Percentiles rank a stretch among this genome's conserved stretches.
Evolutionary conservation across 1,140 invertebrate genomes (phyloP).

Genomic region (Lepidotrigona ventralis): DNA sequence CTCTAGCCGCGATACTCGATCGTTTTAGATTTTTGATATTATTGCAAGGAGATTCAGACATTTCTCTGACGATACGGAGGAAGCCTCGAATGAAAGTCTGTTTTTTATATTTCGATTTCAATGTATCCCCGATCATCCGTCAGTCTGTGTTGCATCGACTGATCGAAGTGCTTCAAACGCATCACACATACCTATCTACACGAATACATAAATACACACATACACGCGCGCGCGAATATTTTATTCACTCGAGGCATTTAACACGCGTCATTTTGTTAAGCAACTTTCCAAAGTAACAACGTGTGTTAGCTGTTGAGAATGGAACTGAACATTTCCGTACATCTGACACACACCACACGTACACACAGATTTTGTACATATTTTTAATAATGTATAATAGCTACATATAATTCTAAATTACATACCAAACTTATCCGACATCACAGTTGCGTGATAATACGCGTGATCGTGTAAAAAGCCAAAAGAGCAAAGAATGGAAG

Average conservation of each 20-base stretch:
- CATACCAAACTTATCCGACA: neutral
- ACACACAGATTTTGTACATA: slow-evolving; percentile 48
- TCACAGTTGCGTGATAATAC: slow-evolving; percentile 11
- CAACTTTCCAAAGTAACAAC: neutral
- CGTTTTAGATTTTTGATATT: slow-evolving; percentile 45
- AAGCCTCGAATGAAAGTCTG: slow-evolving; percentile 26
- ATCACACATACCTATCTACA: neutral
- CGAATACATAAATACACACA: neutral
- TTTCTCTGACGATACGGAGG: slow-evolving; percentile 26
- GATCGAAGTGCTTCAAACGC: neutral
- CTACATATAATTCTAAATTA: slow-evolving; percentile 22
- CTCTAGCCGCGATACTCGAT: slow-evolving; percentile 18
- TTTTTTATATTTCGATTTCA: slow-evolving; percentile 45
- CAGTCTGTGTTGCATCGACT: neutral
- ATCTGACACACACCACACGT: neutral
- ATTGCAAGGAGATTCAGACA: slow-evolving; percentile 1
- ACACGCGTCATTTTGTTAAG: neutral
- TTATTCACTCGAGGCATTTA: neutral
- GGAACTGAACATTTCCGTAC: neutral
- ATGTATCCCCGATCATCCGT: neutral
- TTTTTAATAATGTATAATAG: slow-evolving; percentile 44
- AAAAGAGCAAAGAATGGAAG: neutral
- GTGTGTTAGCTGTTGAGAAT: neutral
- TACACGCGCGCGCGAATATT: neutral
- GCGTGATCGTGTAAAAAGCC: neutral